These are phyloP conservation scores for Heterodera schachtii DNA, from an alignment of 1,140 invertebrate genomes.

Conservation along the genomic window DNA sequence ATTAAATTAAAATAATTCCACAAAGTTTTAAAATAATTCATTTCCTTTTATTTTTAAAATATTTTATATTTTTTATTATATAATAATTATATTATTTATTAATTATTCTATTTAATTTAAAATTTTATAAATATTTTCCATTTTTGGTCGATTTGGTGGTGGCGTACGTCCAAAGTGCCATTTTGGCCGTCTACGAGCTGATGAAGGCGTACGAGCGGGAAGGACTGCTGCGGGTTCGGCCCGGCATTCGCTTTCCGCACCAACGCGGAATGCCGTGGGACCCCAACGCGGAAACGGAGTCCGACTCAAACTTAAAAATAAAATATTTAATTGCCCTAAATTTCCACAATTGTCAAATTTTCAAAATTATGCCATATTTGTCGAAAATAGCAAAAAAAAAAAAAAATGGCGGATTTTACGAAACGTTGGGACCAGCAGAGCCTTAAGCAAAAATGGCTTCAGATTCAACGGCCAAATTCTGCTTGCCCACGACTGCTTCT, in stretches of 20 bases:
- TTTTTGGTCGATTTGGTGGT: constrained; percentile 38
- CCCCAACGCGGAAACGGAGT: constrained; percentile 42
- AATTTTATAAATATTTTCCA: neutral
- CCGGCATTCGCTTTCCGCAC: constrained; percentile 38
- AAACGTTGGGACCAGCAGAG: no score
- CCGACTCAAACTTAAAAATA: neutral
- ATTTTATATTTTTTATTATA: no score
- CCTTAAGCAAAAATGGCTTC: neutral
- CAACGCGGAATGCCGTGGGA: constrained; percentile 31
- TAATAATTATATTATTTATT: no score
- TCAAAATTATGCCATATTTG: no score
- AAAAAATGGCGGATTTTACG: no score
- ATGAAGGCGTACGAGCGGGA: constrained; percentile 36
- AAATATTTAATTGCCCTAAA: no score
- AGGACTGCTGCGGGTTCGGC: constrained; percentile 34
- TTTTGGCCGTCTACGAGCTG: constrained; percentile 23
- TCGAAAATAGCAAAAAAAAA: no score
- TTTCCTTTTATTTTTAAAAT: no score
- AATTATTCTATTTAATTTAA: neutral
- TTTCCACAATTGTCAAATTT: no score
- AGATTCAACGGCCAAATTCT: constrained; percentile 35
- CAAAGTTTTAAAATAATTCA: no score
- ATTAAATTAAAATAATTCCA: no score
- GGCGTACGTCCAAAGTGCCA: constrained; percentile 33
- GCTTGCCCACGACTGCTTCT: constrained; percentile 41